phyloP scores from a whole-genome alignment of 2,113 vertebrate genomes.

The Neomonachus schauinslandi region DNA sequence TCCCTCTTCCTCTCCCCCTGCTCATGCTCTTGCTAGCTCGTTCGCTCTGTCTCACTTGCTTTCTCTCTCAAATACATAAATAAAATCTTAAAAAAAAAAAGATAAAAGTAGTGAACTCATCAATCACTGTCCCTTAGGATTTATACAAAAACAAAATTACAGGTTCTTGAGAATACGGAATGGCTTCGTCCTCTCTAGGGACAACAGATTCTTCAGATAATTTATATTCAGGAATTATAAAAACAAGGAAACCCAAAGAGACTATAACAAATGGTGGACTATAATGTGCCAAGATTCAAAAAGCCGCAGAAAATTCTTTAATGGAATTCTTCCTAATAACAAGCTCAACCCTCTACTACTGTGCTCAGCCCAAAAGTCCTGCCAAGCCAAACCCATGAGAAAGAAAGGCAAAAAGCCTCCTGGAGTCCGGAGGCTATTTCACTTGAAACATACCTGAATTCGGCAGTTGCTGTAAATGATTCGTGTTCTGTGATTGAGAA shows the following conservation, averaged over 20 bases:
- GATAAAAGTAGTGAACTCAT: neutral
- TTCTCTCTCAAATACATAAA: neutral
- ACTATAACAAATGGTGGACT: neutral
- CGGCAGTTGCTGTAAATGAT: slow-evolving; percentile 94
- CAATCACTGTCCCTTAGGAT: neutral
- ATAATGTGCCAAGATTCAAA: neutral
- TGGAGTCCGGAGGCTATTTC: too few relatives aligned
- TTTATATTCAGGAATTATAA: neutral
- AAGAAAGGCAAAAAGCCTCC: neutral
- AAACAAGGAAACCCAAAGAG: neutral
- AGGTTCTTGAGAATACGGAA: neutral
- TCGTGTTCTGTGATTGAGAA: slow-evolving; percentile 98
- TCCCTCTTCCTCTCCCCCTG: too few relatives aligned
- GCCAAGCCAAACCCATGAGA: fast-evolving
- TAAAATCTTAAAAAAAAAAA: neutral
- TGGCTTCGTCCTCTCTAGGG: neutral
- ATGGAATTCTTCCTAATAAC: neutral
- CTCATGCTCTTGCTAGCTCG: too few relatives aligned
- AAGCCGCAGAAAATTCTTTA: neutral
- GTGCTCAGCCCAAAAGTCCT: neutral
- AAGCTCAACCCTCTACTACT: neutral
- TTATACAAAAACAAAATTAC: neutral
- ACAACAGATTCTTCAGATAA: slow-evolving; percentile 20
- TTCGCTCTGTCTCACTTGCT: neutral
- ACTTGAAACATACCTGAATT: slow-evolving; percentile 90